These are phyloP conservation scores for Strongylocentrotus purpuratus DNA, from an alignment of 35 echinoderm and acorn worm genomes.

Conservation along the genomic window DNA sequence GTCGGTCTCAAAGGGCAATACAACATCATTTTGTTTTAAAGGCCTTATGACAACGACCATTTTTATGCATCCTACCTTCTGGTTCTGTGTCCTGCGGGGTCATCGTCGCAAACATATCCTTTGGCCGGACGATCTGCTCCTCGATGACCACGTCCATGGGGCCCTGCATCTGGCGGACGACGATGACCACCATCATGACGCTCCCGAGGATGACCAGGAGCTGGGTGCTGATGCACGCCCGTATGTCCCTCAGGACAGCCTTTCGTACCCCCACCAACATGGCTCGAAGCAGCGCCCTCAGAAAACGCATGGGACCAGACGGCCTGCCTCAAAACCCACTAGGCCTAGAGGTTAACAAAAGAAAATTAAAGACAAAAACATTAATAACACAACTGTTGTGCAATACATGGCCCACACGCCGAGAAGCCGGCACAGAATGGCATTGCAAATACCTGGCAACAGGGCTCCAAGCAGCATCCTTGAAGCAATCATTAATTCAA, in stretches of 20 bases:
- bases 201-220: constrained; percentile 18
- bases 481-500: no score
- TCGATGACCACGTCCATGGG: constrained; percentile 31
- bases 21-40: background rate
- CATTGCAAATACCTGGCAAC: background rate
- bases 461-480: background rate
- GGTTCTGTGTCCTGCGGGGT: constrained; percentile 27
- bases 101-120: constrained; percentile 49
- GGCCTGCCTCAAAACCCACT: background rate
- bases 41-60: background rate
- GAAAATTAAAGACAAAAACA: background rate
- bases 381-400: background rate
- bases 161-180: constrained; percentile 45
- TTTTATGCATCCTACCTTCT: background rate
- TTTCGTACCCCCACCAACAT: constrained; percentile 1
- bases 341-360: background rate
- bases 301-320: constrained; percentile 23
- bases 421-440: background rate
- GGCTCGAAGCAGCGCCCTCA: background rate
- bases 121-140: background rate
- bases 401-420: background rate
- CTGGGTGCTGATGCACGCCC: constrained; percentile 21
- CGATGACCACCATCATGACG: constrained; percentile 27
- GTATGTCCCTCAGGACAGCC: constrained; percentile 12
- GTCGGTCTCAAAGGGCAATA: no score